A percentile compares a stretch with the other conserved stretches of the same genome.
Conservation (phyloP, 2,888 invertebrate species). For the Agrotis clavis region DNA sequence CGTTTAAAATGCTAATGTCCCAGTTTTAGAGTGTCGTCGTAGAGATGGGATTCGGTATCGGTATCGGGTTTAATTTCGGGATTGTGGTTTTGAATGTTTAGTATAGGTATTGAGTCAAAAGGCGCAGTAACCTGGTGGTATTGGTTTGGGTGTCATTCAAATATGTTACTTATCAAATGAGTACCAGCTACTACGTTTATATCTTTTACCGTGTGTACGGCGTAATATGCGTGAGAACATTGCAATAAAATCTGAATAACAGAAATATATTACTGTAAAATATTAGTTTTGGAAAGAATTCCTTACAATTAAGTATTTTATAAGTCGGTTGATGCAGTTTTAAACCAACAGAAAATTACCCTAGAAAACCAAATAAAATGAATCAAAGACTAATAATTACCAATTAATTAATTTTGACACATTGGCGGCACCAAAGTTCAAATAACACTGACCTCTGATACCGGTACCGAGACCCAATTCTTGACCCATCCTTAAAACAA, state of each 20-base stretch:
- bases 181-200: background rate
- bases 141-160: background rate
- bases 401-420: constrained; percentile 31
- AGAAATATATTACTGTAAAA: too few relatives aligned
- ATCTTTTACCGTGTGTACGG: background rate
- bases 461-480: constrained; percentile 43
- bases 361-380: constrained; percentile 10
- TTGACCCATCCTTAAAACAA: constrained; percentile 39
- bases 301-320: too few relatives aligned
- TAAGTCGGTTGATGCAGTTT: background rate
- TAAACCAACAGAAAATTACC: background rate
- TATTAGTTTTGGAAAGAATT: background rate
- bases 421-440: constrained; percentile 13
- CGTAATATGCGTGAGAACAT: too few relatives aligned
- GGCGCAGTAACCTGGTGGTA: background rate
- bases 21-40: constrained; percentile 53
- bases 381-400: constrained; percentile 7
- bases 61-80: constrained; percentile 20
- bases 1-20: constrained; percentile 75
- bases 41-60: constrained; percentile 36
- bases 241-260: background rate
- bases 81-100: constrained; percentile 18
- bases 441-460: constrained; percentile 35
- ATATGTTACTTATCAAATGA: background rate
- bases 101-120: background rate